Evolutionary conservation across 2,113 vertebrate species (phyloP), one percentile per base, ranked within the genome.

Genomic region (Vulpes ferrilata): DNA sequence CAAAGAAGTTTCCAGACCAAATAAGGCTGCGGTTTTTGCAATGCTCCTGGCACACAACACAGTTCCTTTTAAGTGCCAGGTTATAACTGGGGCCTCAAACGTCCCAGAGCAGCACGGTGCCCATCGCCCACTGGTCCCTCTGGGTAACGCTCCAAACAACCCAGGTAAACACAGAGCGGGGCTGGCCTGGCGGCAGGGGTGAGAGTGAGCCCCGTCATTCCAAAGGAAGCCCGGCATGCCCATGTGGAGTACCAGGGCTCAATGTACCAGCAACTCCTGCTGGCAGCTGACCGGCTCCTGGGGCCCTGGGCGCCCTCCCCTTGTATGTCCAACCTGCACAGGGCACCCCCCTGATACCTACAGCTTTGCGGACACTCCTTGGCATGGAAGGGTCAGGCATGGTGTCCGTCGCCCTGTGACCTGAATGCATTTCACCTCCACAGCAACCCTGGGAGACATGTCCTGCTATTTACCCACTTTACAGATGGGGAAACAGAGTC

Each of bases 1-100:
- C 48, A 7, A 51, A 95, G 82, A 94, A 97, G 96, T 98, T 98
- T 98, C 98, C 98, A 98, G 97, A 93, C 98, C 98, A 98, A 98
- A 98, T 98, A 98, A 98, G 98, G 98, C 92, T 13, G 74, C 22
- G 2, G 79, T 55, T 27, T 53, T n/a, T 83, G 93, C 95, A 76
- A 30, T 0, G 69, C 30, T 83, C 80, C 96, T 92, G 95, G 98
- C 97, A 90, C 55, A 6, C 38, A 30, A 11, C 19, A 1, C 35
- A 60, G n/a, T 1, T 88, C 73, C 93, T 69, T 53, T 2, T 35
- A 30, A 48, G 74, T 93, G 95, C 93, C 97, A 95, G 82, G 71
- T 78, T 76, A 8, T 35, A 74, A 73, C 35, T 48, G 2, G 32
- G 74, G 32, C 87, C 53, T 22, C 1, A 23, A 22, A 48, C 32